A percentile compares a stretch with the other conserved stretches of the same genome.
Conservation (phyloP, 1,140 invertebrate species). For the Aethina tumida region DNA sequence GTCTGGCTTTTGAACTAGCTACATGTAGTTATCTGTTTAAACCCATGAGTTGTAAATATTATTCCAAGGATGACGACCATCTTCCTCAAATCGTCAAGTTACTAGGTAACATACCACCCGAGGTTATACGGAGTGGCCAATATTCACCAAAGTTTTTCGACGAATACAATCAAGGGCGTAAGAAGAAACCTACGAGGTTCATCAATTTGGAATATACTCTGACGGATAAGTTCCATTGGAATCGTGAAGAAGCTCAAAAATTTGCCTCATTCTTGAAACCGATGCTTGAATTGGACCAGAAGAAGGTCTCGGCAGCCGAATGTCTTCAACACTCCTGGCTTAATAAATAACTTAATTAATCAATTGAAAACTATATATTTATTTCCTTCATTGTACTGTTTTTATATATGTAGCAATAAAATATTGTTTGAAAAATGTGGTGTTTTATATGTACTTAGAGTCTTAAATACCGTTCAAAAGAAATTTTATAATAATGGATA, state of each 20-base stretch:
- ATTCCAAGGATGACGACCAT: conserved; percentile 94
- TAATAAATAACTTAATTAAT: conserved; percentile 27
- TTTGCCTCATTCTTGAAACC: conserved; percentile 90
- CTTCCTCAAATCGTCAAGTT: conserved; percentile 97
- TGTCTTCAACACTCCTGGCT: conserved; percentile 92
- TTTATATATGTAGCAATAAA: too few relatives aligned
- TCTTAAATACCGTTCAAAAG: too few relatives aligned
- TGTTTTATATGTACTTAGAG: too few relatives aligned
- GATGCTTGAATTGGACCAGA: conserved; percentile 91
- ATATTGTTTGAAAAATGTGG: too few relatives aligned
- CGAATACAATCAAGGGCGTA: conserved; percentile 79
- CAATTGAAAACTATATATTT: too few relatives aligned
- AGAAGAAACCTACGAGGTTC: conserved; percentile 87
- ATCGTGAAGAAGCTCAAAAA: conserved; percentile 66
- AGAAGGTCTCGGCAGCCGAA: conserved; percentile 84
- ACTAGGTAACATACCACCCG: conserved; percentile 86
- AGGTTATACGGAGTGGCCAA: conserved; percentile 81
- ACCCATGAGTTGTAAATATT: conserved; percentile 83
- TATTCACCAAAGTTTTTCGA: conserved; percentile 92
- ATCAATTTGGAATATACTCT: conserved; percentile 89
- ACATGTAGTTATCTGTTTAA: conserved; percentile 99
- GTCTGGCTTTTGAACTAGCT: conserved; percentile 98
- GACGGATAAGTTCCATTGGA: conserved; percentile 95
- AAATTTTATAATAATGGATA: too few relatives aligned
- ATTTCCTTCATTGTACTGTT: too few relatives aligned